A percentile compares a stretch with the other conserved stretches of the same genome.
These are phyloP conservation scores for Dasypogon diadema DNA, from an alignment of 2,888 invertebrate genomes.

Conservation along the genomic window DNA sequence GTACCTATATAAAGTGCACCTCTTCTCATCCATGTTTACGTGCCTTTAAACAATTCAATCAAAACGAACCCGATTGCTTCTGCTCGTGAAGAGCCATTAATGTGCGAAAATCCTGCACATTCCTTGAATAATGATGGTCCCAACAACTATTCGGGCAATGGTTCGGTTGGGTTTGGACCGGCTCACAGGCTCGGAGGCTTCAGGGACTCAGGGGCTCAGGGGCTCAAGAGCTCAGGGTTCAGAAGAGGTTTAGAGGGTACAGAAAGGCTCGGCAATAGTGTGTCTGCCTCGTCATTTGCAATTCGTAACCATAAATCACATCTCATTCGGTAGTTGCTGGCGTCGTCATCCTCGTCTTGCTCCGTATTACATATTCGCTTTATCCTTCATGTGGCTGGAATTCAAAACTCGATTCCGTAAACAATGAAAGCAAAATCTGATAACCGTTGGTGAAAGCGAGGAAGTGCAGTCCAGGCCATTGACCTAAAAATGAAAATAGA, in stretches of 20 bases:
- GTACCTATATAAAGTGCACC: background rate
- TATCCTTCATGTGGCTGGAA: constrained; percentile 49
- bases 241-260: background rate
- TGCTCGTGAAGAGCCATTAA: background rate
- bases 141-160: constrained; percentile 22
- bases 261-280: too few species aligned
- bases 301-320: constrained; percentile 49
- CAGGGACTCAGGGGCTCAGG: background rate
- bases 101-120: constrained; percentile 44
- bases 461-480: constrained; percentile 48
- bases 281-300: constrained; percentile 35
- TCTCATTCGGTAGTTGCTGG: constrained; percentile 48
- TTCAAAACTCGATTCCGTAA: constrained; percentile 50
- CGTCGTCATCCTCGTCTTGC: background rate
- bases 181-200: background rate
- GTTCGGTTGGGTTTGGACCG: constrained; percentile 3
- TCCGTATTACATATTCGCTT: constrained; percentile 39
- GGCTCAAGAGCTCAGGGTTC: background rate
- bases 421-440: constrained; percentile 50
- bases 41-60: constrained; percentile 38
- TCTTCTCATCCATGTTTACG: constrained; percentile 1
- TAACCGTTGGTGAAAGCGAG: constrained; percentile 49
- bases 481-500: constrained; percentile 50
- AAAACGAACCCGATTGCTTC: constrained; percentile 31
- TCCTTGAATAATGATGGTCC: constrained; percentile 44